Base-by-base conservation (phyloP, 23 tunicate genomes). In the Aplidium turbinatum region DNA sequence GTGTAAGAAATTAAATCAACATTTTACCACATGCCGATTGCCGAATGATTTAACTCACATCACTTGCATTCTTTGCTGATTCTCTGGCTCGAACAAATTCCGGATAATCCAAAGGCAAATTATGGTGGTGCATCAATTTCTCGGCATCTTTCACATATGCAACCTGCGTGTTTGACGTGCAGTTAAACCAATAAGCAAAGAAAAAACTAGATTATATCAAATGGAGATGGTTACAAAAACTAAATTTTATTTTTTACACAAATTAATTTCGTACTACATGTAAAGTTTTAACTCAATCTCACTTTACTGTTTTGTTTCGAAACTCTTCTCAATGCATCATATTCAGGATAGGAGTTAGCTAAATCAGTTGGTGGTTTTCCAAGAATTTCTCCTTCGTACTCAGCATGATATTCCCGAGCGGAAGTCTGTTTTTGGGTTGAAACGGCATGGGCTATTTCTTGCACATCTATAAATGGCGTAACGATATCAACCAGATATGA, bases 41-140 rank as follows among this genome's bases (percentile, higher is more conserved):
- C 16, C 50, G 13, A 42, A 11, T 56, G 20, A 69, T 4, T n/a
- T n/a, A n/a, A 46, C 82, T 76, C 38, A 88, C 96, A 71, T 88
- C 88, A 63, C 96, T 88, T 0, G 88, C 96, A 35, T 88, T 81
- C 40, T 75, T 88, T 23, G 97, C 90, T 1, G 77, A 31, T 51
- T 78, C 85, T 73, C 74, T 90, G 20, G 97, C 97, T 63, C 97
- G 62, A 3, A 83, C 82, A 77, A 90, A 90, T 60, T 90, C 97
- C 6, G 90, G 90, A 83, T 74, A 74, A 72, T 90, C 97, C 25
- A 83, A 52, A 11, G 89, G 89, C 36, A 75, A 31, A 30, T 56
- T 65, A 61, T 83, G 76, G 29, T 46, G 71, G 21, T 66, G 76
- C 89, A 83, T 76, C 57, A 47, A 68, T 39, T 94, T 73, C 52